A percentile compares a stretch with the other conserved stretches of the same genome.
Conservation (phyloP, 1,140 invertebrate genomes). For the Cydia fagiglandana region DNA sequence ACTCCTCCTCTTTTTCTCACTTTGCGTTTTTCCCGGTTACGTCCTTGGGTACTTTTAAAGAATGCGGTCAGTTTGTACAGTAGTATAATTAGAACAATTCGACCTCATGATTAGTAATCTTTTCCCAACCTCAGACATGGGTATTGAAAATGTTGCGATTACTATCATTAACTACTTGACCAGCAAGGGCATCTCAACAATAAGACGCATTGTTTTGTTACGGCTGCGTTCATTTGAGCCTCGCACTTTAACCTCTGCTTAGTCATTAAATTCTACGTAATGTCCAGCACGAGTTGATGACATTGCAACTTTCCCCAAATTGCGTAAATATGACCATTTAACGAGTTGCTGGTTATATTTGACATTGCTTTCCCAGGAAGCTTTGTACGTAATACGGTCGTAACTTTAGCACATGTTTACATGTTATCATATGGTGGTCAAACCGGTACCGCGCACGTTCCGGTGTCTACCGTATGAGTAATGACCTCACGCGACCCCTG, state of each 20-base stretch:
- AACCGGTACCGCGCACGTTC: slow-evolving; percentile 59
- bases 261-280: slow-evolving; percentile 35
- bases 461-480: slow-evolving; percentile 52
- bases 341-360: slow-evolving; percentile 35
- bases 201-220: slow-evolving; percentile 23
- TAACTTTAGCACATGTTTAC: slow-evolving; percentile 42
- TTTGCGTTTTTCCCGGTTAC: neutral
- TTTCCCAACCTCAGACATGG: slow-evolving; percentile 13
- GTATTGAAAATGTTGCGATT: slow-evolving; percentile 12
- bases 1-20: neutral
- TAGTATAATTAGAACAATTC: neutral
- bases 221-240: neutral
- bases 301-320: slow-evolving; percentile 49
- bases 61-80: neutral
- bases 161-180: slow-evolving; percentile 28
- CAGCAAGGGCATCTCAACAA: slow-evolving; percentile 22
- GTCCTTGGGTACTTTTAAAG: neutral
- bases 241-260: slow-evolving; percentile 13
- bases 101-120: slow-evolving; percentile 29
- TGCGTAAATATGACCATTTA: slow-evolving; percentile 43
- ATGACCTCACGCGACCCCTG: slow-evolving; percentile 62
- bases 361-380: slow-evolving; percentile 40
- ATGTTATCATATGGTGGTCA: slow-evolving; percentile 59
- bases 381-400: slow-evolving; percentile 39
- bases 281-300: slow-evolving; percentile 40